Conservation (phyloP, 2,888 invertebrate genomes). For the Noctua comes region DNA sequence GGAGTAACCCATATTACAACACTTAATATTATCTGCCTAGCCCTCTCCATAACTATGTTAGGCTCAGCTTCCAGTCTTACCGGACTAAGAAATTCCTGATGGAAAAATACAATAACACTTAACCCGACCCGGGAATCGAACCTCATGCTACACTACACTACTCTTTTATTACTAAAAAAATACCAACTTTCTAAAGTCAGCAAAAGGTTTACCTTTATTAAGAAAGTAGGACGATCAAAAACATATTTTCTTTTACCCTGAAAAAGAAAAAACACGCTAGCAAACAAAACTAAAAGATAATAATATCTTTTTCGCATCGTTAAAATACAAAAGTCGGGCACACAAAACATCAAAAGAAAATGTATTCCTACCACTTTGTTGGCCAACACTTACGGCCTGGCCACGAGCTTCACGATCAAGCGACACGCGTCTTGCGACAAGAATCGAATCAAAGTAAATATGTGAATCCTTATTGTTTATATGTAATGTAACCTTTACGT, state of each 20-base stretch:
- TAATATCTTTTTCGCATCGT: constrained; percentile 48
- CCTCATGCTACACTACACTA: too few species aligned
- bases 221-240: constrained; percentile 14
- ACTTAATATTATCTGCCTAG: not conserved
- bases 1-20: not conserved
- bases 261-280: constrained; percentile 9
- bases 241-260: constrained; percentile 20
- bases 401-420: not conserved
- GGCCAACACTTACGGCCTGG: not conserved
- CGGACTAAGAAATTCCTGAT: too few species aligned
- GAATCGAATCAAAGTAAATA: too few species aligned
- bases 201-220: constrained; percentile 15
- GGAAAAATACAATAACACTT: too few species aligned
- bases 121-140: too few species aligned
- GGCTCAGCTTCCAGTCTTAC: not conserved
- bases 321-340: constrained; percentile 47
- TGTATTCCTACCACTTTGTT: constrained; percentile 30
- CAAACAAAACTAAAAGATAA: constrained; percentile 31
- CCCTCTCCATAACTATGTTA: not conserved
- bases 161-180: not conserved
- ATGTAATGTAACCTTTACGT: too few species aligned
- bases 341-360: constrained; percentile 53
- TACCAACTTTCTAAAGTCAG: not conserved
- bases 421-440: not conserved
- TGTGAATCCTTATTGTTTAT: too few species aligned